These are phyloP conservation scores for Ibycter americanus DNA, from an alignment of 2,797 vertebrate genomes.

Conservation along the genomic window DNA sequence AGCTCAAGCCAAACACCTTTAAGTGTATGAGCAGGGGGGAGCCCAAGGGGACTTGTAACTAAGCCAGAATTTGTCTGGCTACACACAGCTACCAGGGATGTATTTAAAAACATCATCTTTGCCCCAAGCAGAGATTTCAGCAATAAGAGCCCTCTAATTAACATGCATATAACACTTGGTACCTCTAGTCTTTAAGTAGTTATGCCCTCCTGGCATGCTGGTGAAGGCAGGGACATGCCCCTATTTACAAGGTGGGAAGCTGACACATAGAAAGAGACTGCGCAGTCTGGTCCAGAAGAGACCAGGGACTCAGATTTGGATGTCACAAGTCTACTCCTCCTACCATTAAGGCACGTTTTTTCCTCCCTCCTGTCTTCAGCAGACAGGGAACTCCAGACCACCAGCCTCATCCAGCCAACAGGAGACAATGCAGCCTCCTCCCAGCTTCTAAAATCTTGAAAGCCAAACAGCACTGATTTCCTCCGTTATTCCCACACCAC, in stretches of 20 bases:
- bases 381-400: neutral
- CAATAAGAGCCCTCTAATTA: neutral
- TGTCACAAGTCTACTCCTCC: neutral
- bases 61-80: neutral
- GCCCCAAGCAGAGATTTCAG: neutral
- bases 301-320: neutral
- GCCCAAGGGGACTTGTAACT: neutral
- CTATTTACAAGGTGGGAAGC: neutral
- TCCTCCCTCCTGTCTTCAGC: neutral
- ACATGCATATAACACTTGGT: neutral
- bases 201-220: fast-evolving
- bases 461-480: neutral
- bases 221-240: neutral
- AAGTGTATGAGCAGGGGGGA: fast-evolving
- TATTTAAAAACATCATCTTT: neutral
- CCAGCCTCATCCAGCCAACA: neutral
- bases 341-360: neutral
- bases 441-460: neutral
- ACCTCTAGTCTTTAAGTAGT: neutral
- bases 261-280: neutral
- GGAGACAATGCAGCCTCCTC: neutral
- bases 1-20: neutral
- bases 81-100: neutral
- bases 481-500: neutral
- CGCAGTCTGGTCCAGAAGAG: neutral